These are phyloP conservation scores for Dolomedes plantarius DNA, from an alignment of 2,888 invertebrate genomes.

Conservation along the genomic window DNA sequence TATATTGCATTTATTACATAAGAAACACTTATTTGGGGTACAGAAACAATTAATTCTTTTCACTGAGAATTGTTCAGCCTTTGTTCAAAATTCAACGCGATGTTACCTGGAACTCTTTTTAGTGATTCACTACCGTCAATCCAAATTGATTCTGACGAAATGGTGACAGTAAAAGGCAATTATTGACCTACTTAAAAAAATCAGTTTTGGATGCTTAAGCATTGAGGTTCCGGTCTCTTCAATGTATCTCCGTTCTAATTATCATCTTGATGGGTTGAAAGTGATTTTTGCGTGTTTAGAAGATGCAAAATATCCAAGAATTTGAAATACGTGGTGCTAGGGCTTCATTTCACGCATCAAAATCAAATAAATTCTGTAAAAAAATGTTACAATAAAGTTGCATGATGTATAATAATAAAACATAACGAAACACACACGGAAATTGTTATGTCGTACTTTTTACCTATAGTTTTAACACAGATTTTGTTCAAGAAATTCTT, in stretches of 20 bases:
- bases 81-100: too few species aligned
- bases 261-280: neutral
- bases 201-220: neutral
- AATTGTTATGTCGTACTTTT: neutral
- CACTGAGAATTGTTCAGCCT: too few species aligned
- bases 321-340: neutral
- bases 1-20: too few species aligned
- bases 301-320: neutral
- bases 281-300: neutral
- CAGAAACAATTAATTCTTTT: too few species aligned
- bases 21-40: too few species aligned
- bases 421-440: neutral
- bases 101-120: too few species aligned
- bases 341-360: neutral
- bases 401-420: neutral
- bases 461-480: too few species aligned
- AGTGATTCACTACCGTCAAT: too few species aligned
- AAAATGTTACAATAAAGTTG: neutral
- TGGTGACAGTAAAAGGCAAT: too few species aligned
- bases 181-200: neutral
- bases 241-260: constrained; percentile 2
- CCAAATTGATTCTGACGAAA: too few species aligned
- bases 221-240: neutral
- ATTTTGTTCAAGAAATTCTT: too few species aligned
- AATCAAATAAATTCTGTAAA: neutral